Evolutionary conservation across 2,888 invertebrate species (phyloP), one percentile per base, ranked within the genome.

Genomic region (Escarpia spicata): DNA sequence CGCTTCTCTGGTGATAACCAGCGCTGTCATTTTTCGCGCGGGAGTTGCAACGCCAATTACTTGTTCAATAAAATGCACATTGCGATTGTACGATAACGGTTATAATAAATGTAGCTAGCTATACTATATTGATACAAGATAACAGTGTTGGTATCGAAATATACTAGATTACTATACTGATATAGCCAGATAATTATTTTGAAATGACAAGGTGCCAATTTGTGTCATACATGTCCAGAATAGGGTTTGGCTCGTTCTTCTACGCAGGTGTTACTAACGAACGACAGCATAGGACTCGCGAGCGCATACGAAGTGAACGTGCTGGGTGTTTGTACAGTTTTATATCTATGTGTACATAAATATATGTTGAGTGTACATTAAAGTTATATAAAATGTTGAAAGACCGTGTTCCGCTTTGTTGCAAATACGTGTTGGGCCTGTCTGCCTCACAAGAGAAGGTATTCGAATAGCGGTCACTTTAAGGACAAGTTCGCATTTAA

Each of bases 381-480:
- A 75, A 75, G 75, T 75, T 75, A 75, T 75, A 75, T 75, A 75
- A 75, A 75, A 75, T 75, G 75, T 75, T 75, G 19, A 75, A 75
- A 26, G 75, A 75, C n/a, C 19, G 75, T 75, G 75, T 75, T 75
- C 19, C 75, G 75, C 60, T 10, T 60, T 60, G 60, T 60, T 26
- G 19, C 26, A 60, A 60, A 19, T 75, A 26, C 26, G 75, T 26
- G 75, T 4, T 4, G 52, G 8, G 52, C 15, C 9, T 4, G 26
- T 26, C 75, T 75, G 75, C 19, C 19, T 19, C 12, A 19, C 19
- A 3, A 19, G 60, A 60, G 26, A 60, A 60, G 60, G 15, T 15
- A 45, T 9, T 9, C 45, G 45, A 45, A 45, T 10, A 45, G 45
- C 10, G 45, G 6, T 45, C 45, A 45, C 45, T 45, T 45, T 45